A percentile compares a stretch with the other conserved stretches of the same genome.
Evolutionary conservation across 2,888 invertebrate genomes (phyloP).

Genomic region (Alloscopus bannaensis): DNA sequence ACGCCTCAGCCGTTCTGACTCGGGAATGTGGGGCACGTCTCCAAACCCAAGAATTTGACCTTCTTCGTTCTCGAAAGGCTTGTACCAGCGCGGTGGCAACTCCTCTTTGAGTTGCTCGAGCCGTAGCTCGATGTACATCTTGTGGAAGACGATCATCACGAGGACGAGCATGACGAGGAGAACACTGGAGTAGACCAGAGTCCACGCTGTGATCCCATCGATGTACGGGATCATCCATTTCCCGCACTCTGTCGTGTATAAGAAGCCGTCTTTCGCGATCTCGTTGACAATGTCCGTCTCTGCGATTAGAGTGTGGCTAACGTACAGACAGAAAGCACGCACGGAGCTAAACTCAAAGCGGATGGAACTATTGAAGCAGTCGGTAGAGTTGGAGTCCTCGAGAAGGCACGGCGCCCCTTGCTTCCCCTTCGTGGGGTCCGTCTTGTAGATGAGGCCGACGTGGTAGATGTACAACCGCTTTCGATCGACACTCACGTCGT

Average conservation of each 20-base stretch:
- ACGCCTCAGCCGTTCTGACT: not conserved
- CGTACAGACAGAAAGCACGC: not conserved
- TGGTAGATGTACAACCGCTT: not conserved
- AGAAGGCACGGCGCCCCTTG: constrained; percentile 2
- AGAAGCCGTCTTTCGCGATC: not conserved
- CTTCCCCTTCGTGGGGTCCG: not conserved
- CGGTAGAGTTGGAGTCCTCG: not conserved
- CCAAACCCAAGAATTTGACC: constrained; percentile 12
- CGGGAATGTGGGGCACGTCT: constrained; percentile 10
- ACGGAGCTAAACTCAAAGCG: not conserved
- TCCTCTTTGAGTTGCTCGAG: constrained; percentile 7
- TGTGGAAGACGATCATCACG: constrained; percentile 20
- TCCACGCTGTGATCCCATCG: not conserved
- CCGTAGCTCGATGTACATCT: constrained; percentile 12
- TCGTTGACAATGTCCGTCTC: not conserved
- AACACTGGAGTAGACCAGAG: constrained; percentile 19
- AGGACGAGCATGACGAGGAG: not conserved
- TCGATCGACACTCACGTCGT: not conserved
- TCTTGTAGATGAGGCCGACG: constrained; percentile 3
- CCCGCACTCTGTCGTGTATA: constrained; percentile 17
- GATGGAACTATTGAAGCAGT: not conserved
- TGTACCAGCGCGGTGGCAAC: constrained; percentile 17
- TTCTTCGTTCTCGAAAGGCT: constrained; percentile 11
- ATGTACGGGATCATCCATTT: constrained; percentile 9
- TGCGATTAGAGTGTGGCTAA: not conserved